Base-by-base conservation (phyloP, 2,888 invertebrate genomes). In the Galerucella pusilla region DNA sequence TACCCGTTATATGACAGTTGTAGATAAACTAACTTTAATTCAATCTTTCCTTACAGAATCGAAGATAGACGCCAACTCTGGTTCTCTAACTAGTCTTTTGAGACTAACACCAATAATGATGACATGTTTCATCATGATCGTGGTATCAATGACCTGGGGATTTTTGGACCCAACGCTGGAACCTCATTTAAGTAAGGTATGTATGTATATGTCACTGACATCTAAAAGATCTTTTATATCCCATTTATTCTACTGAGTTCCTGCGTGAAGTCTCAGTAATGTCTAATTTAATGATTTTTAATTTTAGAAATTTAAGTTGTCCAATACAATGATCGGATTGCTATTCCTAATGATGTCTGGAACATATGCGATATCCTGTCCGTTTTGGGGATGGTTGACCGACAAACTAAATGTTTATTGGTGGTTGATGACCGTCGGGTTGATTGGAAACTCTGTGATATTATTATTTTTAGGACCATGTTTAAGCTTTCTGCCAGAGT, bases 151-250 rank as follows among this genome's bases (percentile, higher is more conserved):
- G 83, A 91, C 92, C 0, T 92, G 94, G 91, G 92, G 93, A 0
- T 94, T 93, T 86, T 87, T 94, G 73, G 94, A 94, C 84, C 94
- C 94, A 0, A 94, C 94, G 0, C 85, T 94, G 78, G 93, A 94
- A 83, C 93, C 93, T 1, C 94, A 94, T 86, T 86, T 94, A 75
- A 87, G 92, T 76, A 87, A 89, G 85, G 90, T 90, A 85, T 77
- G 65, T 11, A 45, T 12, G 10, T 46, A 0, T 46, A 46, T 9
- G 12, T 10, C 46, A 49, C 5, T 49, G 2, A 49, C 2, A 14
- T 0, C 4, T 14, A 11, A 12, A 14, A 28, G 14, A 49, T 4
- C 49, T 49, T 1, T 49, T 49, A 12, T 49, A 11, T 6, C 49
- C 14, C 49, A 1, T 49, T 49, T 14, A 1, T 49, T 14, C 14